A percentile compares a stretch with the other conserved stretches of the same genome.
phyloP scores from a whole-genome alignment of 2,888 invertebrate genomes.

The Junonia oenone region DNA sequence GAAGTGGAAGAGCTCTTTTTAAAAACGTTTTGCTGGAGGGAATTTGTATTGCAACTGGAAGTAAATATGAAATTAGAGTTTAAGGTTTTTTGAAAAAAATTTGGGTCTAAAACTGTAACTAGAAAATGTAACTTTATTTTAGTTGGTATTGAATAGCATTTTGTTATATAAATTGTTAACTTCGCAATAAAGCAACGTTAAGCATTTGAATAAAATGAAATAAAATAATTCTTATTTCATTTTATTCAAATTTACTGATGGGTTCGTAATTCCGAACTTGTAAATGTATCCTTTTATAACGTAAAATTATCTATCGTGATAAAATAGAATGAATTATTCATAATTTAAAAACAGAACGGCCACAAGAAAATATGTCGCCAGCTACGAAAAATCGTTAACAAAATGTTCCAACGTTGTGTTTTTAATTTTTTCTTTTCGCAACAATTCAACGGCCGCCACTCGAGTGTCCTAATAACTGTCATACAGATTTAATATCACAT shows the following conservation, averaged over 20 bases:
- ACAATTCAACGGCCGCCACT: slow-evolving; percentile 24
- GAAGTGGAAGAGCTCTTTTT: slow-evolving; percentile 12
- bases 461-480: slow-evolving; percentile 62
- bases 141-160: too few species aligned
- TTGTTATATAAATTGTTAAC: not conserved
- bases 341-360: not conserved
- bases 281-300: not conserved
- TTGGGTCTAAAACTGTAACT: too few species aligned
- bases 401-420: slow-evolving; percentile 47
- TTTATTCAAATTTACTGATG: not conserved
- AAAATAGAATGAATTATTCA: not conserved
- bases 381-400: slow-evolving; percentile 46
- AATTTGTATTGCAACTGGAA: not conserved
- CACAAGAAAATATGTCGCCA: slow-evolving; percentile 19
- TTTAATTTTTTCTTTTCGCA: slow-evolving; percentile 26
- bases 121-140: too few species aligned
- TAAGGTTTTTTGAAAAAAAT: too few species aligned
- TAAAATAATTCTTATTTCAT: not conserved
- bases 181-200: too few species aligned
- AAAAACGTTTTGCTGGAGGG: slow-evolving; percentile 3
- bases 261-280: not conserved
- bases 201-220: not conserved
- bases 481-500: slow-evolving; percentile 75
- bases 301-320: not conserved
- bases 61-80: too few species aligned